Evolutionary conservation across 1,140 invertebrate species (phyloP).

Genomic region (Oedothorax gibbosus): DNA sequence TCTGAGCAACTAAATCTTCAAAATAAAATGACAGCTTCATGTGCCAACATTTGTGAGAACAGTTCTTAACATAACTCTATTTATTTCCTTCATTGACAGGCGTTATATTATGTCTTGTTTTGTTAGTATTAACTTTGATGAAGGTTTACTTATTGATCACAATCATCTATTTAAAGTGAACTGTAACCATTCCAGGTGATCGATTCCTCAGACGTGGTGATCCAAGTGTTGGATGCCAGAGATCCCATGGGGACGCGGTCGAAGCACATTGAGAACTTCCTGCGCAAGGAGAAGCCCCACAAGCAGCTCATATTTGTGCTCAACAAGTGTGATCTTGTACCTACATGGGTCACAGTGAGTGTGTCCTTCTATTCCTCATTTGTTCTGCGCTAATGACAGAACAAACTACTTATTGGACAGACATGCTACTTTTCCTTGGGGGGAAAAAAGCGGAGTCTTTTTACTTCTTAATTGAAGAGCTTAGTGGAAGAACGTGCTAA

Average conservation of each 20-base stretch:
- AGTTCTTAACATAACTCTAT: no score
- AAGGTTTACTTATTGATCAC: no score
- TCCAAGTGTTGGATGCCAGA: slow-evolving; percentile 92
- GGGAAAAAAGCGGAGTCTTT: no score
- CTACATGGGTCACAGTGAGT: slow-evolving; percentile 90
- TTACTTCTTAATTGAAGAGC: no score
- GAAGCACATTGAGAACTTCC: slow-evolving; percentile 89
- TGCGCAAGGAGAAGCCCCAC: slow-evolving; percentile 90
- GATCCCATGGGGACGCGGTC: slow-evolving; percentile 96
- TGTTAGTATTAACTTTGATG: no score
- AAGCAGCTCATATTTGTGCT: slow-evolving; percentile 95
- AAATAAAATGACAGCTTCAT: no score
- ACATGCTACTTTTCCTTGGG: background rate
- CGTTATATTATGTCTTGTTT: no score
- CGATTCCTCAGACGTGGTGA: slow-evolving; percentile 97
- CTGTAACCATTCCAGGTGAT: slow-evolving; percentile 76
- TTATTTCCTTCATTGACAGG: no score
- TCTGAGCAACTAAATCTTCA: no score
- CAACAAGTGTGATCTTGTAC: slow-evolving; percentile 89
- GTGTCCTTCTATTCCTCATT: background rate
- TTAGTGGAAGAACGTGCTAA: no score
- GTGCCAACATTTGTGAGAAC: no score
- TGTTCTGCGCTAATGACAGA: background rate
- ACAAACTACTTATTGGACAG: background rate
- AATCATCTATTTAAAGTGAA: no score